Conservation (phyloP, 2,888 invertebrate genomes). For the Cephus nigrinus region DNA sequence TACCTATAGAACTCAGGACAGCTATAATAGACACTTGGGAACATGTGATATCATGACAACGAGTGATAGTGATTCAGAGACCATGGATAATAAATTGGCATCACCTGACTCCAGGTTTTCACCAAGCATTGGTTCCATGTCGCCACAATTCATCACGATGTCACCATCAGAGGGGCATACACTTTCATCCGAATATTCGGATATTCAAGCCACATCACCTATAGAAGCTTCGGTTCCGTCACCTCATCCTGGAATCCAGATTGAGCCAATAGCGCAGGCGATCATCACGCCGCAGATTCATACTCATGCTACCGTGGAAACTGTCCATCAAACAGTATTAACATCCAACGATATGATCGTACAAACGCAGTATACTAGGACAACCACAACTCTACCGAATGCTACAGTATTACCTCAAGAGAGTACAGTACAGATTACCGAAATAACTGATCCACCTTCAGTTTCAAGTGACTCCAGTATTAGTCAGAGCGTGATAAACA, state of each 20-base stretch:
- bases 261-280: constrained; percentile 60
- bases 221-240: constrained; percentile 59
- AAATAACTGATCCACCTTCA: constrained; percentile 51
- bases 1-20: constrained; percentile 84
- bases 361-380: constrained; percentile 61
- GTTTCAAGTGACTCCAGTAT: constrained; percentile 37
- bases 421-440: constrained; percentile 57
- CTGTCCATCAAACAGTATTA: constrained; percentile 62
- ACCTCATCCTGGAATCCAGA: constrained; percentile 56
- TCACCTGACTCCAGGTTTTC: constrained; percentile 57
- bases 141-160: constrained; percentile 56
- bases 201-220: constrained; percentile 57
- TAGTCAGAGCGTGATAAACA: constrained; percentile 32
- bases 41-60: constrained; percentile 83
- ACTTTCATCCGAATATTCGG: constrained; percentile 54
- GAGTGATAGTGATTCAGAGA: constrained; percentile 86
- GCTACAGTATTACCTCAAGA: constrained; percentile 52
- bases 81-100: constrained; percentile 57
- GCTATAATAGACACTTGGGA: constrained; percentile 82
- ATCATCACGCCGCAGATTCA: constrained; percentile 59
- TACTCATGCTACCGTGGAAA: constrained; percentile 59
- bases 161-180: constrained; percentile 60
- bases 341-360: constrained; percentile 61
- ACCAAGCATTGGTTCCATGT: constrained; percentile 46
- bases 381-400: constrained; percentile 60